Evolutionary conservation across 2,797 vertebrate species (phyloP), one percentile per base, ranked within the genome.

Genomic region (Anabacerthia variegaticeps): DNA sequence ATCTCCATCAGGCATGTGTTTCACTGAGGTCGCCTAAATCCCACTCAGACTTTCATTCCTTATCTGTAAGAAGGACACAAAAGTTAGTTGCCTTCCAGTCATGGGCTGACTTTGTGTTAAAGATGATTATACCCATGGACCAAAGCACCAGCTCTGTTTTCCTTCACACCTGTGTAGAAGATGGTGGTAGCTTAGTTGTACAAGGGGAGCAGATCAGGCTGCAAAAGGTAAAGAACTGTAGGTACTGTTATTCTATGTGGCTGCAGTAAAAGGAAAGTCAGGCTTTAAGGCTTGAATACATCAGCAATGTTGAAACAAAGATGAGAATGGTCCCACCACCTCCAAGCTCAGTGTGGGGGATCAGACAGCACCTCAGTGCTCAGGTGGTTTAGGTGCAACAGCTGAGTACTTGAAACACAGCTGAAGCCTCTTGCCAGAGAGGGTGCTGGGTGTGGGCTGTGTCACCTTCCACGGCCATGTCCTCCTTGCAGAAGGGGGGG

Each of bases 251-350:
- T 12, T 74, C 56, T 30, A 1, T 2, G 12, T 1, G 27, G 27
- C 8, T 28, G 37, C 28, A 13, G 20, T 2, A 7, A 28, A 44
- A 43, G 16, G 21, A 28, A 56, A 36, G 34, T 10, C 55, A 43
- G 46, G 14, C 20, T 68, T 74, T 39, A 28, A 39, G 37, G 37
- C 13, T 73, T 16, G 54, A 14, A 9, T 27, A 6, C 46, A 21
- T 13, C 36, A 39, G 66, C 41, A 32, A 22, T 2, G 0, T 4
- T 36, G 8, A 5, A 68, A 44, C 19, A 3, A 44, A 22, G 5
- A 4, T 5, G 26, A 52, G 55, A 43, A 61, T 0, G 1, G 48
- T 56, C 37, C 55, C 36, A 6, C 9, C 0, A 0, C 11, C 75
- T 54, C 36, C 16, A 9, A 20, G 51, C 28, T 68, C 54, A 5